These are phyloP conservation scores for Pseudomyrmex gracilis DNA, from an alignment of 1,140 invertebrate genomes.

Conservation along the genomic window DNA sequence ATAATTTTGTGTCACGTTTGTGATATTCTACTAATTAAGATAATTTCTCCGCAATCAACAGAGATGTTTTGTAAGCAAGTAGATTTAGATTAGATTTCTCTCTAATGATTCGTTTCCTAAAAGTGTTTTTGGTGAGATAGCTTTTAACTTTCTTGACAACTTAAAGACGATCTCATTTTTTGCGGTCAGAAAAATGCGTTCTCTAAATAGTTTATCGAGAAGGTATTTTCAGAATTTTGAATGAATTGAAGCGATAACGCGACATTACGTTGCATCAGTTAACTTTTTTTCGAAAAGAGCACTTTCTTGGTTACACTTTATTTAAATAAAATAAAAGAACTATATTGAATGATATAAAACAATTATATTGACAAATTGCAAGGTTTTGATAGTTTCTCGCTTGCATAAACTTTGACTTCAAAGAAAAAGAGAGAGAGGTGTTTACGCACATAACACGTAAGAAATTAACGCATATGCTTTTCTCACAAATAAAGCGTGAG, in stretches of 20 bases:
- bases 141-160: slow-evolving; percentile 16
- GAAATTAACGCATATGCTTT: slow-evolving; percentile 55
- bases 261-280: not conserved
- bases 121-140: not conserved
- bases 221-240: not conserved
- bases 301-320: not conserved
- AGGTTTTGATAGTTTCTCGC: slow-evolving; percentile 60
- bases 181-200: slow-evolving; percentile 71
- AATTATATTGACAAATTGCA: slow-evolving; percentile 30
- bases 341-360: slow-evolving; percentile 20
- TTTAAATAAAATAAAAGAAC: slow-evolving; percentile 10
- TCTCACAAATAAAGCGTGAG: slow-evolving; percentile 46
- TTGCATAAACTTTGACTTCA: slow-evolving; percentile 52
- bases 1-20: slow-evolving; percentile 46
- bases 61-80: slow-evolving; percentile 1
- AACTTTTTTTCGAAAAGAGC: not conserved
- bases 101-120: slow-evolving; percentile 27
- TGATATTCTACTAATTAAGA: slow-evolving; percentile 29
- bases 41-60: slow-evolving; percentile 14
- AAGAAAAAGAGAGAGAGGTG: slow-evolving; percentile 1
- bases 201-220: slow-evolving; percentile 33
- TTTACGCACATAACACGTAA: slow-evolving; percentile 29
- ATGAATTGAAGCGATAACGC: slow-evolving; percentile 5
- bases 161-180: slow-evolving; percentile 67
- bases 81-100: not conserved